phyloP scores from a whole-genome alignment of 64 coral and sea anemone species.

The Porites australiensis region DNA sequence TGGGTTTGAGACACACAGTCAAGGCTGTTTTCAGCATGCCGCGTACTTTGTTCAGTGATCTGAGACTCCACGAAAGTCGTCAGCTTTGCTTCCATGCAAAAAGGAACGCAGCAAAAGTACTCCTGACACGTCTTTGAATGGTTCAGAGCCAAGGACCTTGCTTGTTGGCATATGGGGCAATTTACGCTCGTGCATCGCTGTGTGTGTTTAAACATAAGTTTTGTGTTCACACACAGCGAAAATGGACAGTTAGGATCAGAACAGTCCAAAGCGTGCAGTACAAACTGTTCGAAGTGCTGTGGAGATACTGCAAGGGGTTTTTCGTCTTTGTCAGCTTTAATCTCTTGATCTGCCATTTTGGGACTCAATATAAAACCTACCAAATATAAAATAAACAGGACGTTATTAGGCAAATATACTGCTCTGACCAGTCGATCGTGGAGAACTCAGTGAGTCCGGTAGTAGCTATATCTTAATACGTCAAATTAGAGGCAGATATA shows the following conservation, averaged over 20 bases:
- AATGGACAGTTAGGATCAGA: neutral
- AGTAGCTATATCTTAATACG: too few relatives aligned
- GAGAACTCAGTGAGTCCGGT: too few relatives aligned
- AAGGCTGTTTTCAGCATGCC: neutral
- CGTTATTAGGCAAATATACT: too few relatives aligned
- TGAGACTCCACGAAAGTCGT: neutral
- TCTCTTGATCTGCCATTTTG: neutral
- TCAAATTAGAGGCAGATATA: too few relatives aligned
- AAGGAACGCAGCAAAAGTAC: neutral
- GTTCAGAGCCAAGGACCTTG: neutral
- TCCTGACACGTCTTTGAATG: neutral
- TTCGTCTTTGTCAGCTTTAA: neutral
- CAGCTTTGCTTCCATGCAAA: conserved; percentile 20
- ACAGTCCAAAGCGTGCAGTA: conserved; percentile 13
- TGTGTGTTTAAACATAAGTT: conserved; percentile 20
- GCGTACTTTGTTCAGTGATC: neutral
- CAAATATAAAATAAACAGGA: too few relatives aligned
- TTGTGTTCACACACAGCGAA: conserved; percentile 14
- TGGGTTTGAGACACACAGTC: neutral
- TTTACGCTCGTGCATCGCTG: neutral
- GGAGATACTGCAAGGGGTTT: neutral
- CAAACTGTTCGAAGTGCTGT: neutral
- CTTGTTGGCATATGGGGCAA: neutral
- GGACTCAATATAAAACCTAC: too few relatives aligned
- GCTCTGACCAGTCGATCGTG: too few relatives aligned